Percentiles rank a stretch among this genome's conserved stretches.
phyloP scores from a whole-genome alignment of 1,140 invertebrate genomes.

The Hormaphis cornu region DNA sequence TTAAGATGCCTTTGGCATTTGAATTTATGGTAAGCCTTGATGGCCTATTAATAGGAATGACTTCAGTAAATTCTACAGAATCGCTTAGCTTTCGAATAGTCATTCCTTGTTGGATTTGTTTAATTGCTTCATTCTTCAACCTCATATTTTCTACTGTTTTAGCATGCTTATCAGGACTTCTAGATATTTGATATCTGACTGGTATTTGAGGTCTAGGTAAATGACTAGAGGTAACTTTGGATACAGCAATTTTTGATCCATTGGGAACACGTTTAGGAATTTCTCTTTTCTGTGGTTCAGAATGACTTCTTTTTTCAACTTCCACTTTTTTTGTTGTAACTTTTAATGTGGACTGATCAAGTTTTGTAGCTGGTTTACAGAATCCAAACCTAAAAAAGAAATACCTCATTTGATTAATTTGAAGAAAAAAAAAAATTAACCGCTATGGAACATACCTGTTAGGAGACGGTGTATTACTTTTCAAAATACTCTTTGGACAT shows the following conservation, averaged over 20 bases:
- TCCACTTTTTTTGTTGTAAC: conserved; percentile 9
- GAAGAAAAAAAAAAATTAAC: not conserved
- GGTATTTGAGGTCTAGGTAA: conserved; percentile 62
- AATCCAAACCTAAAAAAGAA: conserved; percentile 18
- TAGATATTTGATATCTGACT: conserved; percentile 44
- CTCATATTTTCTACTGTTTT: conserved; percentile 58
- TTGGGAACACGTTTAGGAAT: conserved; percentile 3
- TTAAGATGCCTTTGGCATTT: conserved; percentile 23
- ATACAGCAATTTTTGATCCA: conserved; percentile 45
- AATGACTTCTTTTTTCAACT: conserved; percentile 22
- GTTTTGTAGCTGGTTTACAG: conserved; percentile 17
- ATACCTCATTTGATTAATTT: not conserved
- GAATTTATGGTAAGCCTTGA: conserved; percentile 27
- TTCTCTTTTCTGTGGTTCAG: conserved; percentile 25
- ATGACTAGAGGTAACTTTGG: conserved; percentile 61
- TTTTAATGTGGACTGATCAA: not conserved
- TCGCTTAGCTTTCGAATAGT: conserved; percentile 17
- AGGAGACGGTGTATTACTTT: conserved; percentile 8
- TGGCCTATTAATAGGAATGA: conserved; percentile 27
- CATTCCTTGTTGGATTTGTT: conserved; percentile 24
- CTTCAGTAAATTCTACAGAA: conserved; percentile 23
- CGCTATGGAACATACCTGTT: not conserved
- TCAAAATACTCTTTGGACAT: not conserved
- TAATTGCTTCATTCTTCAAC: conserved; percentile 26
- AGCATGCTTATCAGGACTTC: conserved; percentile 44